Evolutionary conservation across 2,888 invertebrate species (phyloP).

Genomic region (Schizotus pectinicornis): DNA sequence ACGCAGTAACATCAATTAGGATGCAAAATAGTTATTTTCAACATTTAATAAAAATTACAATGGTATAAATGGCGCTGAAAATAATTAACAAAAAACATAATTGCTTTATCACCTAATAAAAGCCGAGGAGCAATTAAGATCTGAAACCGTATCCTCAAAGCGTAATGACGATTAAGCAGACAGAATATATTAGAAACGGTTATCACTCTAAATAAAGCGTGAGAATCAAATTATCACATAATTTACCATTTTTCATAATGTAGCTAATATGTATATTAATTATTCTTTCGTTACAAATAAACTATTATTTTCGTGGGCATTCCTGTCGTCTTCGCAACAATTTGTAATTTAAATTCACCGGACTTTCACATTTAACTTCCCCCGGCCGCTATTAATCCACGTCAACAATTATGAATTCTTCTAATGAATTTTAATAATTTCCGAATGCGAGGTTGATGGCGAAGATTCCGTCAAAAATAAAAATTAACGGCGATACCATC

Average conservation of each 20-base stretch:
- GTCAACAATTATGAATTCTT: constrained; percentile 11
- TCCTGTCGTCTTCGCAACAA: neutral
- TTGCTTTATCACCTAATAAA: neutral
- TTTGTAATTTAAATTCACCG: constrained; percentile 23
- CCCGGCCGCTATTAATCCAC: constrained; percentile 7
- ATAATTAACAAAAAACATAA: neutral
- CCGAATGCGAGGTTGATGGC: neutral
- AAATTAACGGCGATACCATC: neutral
- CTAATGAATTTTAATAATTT: constrained; percentile 20
- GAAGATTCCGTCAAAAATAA: neutral
- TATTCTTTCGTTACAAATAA: constrained; percentile 20
- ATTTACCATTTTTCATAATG: constrained; percentile 10
- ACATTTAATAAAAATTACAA: neutral
- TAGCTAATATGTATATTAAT: constrained; percentile 14
- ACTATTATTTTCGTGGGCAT: constrained; percentile 17
- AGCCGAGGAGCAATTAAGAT: neutral
- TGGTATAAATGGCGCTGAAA: neutral
- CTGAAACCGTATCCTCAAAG: neutral
- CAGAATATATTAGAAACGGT: neutral
- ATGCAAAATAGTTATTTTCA: too few species aligned
- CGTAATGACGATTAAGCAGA: neutral
- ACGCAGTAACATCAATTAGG: too few species aligned
- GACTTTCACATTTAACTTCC: neutral
- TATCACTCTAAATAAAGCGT: constrained; percentile 11
- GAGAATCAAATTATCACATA: constrained; percentile 27